Conservation (phyloP, 2,797 vertebrate species). For the Halcyon chelicuti region DNA sequence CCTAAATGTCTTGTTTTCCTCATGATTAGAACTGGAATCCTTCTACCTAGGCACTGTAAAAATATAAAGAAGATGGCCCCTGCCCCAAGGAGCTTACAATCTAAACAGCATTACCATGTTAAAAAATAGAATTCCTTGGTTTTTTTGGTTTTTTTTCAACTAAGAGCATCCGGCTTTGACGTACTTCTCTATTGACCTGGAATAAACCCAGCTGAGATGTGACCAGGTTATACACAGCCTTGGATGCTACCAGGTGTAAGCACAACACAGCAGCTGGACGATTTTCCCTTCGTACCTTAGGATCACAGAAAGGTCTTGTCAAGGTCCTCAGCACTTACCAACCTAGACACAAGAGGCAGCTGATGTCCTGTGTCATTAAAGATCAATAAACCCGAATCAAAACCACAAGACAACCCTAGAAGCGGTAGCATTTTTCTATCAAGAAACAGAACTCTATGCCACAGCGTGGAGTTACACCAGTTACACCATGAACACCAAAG, state of each 20-base stretch:
- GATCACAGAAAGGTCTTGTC: neutral
- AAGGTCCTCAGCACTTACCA: constrained; percentile 55
- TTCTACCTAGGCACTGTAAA: constrained; percentile 9
- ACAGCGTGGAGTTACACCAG: constrained; percentile 24
- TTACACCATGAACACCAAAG: constrained; percentile 33
- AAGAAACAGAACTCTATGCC: constrained; percentile 19
- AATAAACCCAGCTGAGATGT: constrained; percentile 7
- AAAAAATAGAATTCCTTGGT: constrained; percentile 14
- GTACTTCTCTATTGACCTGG: neutral
- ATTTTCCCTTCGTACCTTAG: neutral
- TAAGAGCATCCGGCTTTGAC: constrained; percentile 4
- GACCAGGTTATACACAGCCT: constrained; percentile 10
- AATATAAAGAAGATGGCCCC: constrained; percentile 16
- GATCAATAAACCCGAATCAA: neutral
- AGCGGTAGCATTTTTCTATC: neutral
- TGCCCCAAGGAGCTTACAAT: constrained; percentile 75
- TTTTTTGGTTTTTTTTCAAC: neutral
- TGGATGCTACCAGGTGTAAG: neutral
- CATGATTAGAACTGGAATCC: neutral
- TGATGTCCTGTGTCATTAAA: neutral
- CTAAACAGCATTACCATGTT: constrained; percentile 39
- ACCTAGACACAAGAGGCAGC: neutral
- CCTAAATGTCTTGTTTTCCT: neutral
- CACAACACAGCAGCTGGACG: constrained; percentile 14
- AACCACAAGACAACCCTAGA: constrained; percentile 12